phyloP scores from a whole-genome alignment of 2,888 invertebrate species.

The Aphodius sticticus region DNA sequence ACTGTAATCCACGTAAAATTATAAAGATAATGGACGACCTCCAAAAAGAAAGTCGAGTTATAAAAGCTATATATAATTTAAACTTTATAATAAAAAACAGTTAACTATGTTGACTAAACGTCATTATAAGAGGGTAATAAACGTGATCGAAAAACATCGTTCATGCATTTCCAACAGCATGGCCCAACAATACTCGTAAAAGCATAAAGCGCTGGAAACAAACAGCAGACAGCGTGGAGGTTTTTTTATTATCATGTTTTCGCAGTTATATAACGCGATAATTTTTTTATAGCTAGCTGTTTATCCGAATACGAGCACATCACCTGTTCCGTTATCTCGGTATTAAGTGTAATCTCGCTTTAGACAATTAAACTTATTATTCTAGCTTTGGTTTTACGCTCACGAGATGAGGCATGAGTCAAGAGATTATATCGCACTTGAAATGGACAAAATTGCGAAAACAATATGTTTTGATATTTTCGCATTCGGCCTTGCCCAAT shows the following conservation, averaged over 20 bases:
- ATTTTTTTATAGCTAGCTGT: constrained; percentile 1
- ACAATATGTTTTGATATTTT: background rate
- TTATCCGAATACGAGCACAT: background rate
- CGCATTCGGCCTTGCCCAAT: background rate
- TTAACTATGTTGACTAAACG: background rate
- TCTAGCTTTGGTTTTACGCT: background rate
- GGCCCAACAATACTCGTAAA: background rate
- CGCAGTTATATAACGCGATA: background rate
- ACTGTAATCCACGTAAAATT: too few species aligned
- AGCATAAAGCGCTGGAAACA: background rate
- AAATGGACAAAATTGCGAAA: background rate
- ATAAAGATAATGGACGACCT: too few species aligned
- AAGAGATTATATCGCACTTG: background rate
- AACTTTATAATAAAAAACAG: background rate
- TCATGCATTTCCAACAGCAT: background rate
- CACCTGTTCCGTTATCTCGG: background rate
- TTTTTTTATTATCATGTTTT: background rate
- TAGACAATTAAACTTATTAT: background rate
- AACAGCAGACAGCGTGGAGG: background rate
- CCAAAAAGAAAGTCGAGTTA: background rate
- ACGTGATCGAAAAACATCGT: background rate
- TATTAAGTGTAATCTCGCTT: background rate
- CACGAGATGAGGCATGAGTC: background rate
- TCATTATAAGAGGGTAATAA: background rate
- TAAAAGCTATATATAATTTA: background rate